Evolutionary conservation across 2,113 vertebrate genomes (phyloP), one percentile per base, ranked within the genome.

Genomic region (Psittacus erithacus): DNA sequence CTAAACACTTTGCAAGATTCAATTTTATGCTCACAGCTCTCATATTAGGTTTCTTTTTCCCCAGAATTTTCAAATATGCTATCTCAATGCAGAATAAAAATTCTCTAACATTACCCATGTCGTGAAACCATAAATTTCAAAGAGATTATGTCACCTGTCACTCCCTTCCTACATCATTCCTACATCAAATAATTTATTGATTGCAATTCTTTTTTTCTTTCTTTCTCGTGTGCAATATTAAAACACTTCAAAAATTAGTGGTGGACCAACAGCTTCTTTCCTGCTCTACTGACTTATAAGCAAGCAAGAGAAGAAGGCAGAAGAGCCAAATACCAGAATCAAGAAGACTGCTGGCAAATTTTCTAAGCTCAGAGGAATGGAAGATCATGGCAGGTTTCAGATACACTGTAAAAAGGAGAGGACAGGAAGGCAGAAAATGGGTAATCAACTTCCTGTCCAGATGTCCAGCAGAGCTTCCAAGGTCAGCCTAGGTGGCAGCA

Each of bases 91-190:
- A 55, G 46, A 86, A 77, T 55, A 53, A 76, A 80, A 77, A 49
- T 52, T 80, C 41, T 69, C 41, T 10, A 46, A 86, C 10, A 5
- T 67, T 7, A 17, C 15, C 10, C 35, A 64, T 33, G 10, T 59
- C 46, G 19, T 46, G 43, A 50, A 92, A 57, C 8, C 5, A 13
- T 67, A 59, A 18, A 86, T 86, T 91, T 10, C 3, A 33, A 53
- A 71, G 63, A 52, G 4, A 27, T 62, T 65, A 1, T 75, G 41
- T 91, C 60, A 44, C 41, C 18, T 78, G 7, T 28, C 27, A 6
- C 41, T 57, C 46, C 15, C 38, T 83, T 14, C 10, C 59, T 80
- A 8, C 0, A 0, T 68, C 10, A 13, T 74, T 65, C 17, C 9
- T 38, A 44, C 1, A 1, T 65, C 24, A 64, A 39, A 83, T 75